These are phyloP conservation scores for Drepana arcuata DNA, from an alignment of 1,140 invertebrate genomes.

Conservation along the genomic window DNA sequence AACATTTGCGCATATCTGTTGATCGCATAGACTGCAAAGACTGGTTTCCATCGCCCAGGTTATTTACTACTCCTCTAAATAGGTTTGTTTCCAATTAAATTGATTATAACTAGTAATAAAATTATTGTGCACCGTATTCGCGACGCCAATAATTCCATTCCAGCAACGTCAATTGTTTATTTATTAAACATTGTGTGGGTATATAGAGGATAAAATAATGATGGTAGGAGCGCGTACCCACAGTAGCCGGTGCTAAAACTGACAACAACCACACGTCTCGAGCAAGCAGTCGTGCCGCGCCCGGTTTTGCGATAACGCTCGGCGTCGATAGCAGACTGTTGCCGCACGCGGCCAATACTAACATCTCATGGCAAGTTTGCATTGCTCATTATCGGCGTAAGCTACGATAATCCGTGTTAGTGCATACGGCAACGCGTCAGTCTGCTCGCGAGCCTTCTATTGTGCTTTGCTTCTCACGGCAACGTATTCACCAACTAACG, in stretches of 20 bases:
- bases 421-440: conserved; percentile 26
- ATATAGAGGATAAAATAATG: conserved; percentile 31
- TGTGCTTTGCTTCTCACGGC: no score
- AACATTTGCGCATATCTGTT: no score
- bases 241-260: conserved; percentile 30
- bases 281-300: conserved; percentile 20
- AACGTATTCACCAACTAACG: no score
- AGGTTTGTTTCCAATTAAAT: no score
- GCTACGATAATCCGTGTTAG: conserved; percentile 46
- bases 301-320: conserved; percentile 36
- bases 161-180: conserved; percentile 48
- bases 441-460: neutral
- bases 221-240: conserved; percentile 23
- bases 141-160: no score
- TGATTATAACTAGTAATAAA: no score
- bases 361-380: conserved; percentile 43
- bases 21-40: no score
- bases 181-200: conserved; percentile 41
- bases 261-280: conserved; percentile 27
- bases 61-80: no score
- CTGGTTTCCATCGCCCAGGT: no score
- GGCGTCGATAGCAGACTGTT: conserved; percentile 30
- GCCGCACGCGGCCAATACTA: conserved; percentile 23
- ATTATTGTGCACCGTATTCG: no score
- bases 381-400: conserved; percentile 48